Percentiles rank a stretch among this genome's conserved stretches.
phyloP scores from a whole-genome alignment of 2,888 invertebrate genomes.

The Celastrina argiolus region DNA sequence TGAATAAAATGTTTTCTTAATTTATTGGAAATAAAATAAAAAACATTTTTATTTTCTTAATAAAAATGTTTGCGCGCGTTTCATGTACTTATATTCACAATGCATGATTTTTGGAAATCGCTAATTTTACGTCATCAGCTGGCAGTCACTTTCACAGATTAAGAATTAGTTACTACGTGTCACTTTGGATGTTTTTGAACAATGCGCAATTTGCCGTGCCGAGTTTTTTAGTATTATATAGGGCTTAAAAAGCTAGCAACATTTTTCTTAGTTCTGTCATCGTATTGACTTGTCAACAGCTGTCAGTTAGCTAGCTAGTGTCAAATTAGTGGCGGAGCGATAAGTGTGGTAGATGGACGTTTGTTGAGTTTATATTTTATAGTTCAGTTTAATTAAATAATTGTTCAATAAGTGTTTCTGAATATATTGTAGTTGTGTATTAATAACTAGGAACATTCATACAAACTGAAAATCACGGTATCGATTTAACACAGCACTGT shows the following conservation, averaged over 20 bases:
- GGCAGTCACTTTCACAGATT: too few species aligned
- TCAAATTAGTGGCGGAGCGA: slow-evolving; percentile 29
- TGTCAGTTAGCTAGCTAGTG: background rate
- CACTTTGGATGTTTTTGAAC: too few species aligned
- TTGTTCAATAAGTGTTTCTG: slow-evolving; percentile 24
- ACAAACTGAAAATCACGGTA: slow-evolving; percentile 17
- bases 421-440: slow-evolving; percentile 32
- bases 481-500: slow-evolving; percentile 27
- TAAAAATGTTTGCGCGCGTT: too few species aligned
- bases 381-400: slow-evolving; percentile 27
- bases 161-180: too few species aligned
- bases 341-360: slow-evolving; percentile 29
- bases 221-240: background rate
- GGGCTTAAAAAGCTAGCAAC: background rate
- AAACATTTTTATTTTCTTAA: too few species aligned
- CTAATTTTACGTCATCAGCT: too few species aligned
- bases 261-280: background rate
- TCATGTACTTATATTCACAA: too few species aligned
- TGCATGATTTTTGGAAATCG: too few species aligned
- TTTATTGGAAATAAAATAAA: too few species aligned
- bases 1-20: too few species aligned
- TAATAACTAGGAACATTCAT: slow-evolving; percentile 26
- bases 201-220: too few species aligned
- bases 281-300: too few species aligned
- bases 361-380: slow-evolving; percentile 9